Evolutionary conservation across 2,888 invertebrate species (phyloP), one percentile per base, ranked within the genome.

Genomic region (Gymnosoma rotundatum): DNA sequence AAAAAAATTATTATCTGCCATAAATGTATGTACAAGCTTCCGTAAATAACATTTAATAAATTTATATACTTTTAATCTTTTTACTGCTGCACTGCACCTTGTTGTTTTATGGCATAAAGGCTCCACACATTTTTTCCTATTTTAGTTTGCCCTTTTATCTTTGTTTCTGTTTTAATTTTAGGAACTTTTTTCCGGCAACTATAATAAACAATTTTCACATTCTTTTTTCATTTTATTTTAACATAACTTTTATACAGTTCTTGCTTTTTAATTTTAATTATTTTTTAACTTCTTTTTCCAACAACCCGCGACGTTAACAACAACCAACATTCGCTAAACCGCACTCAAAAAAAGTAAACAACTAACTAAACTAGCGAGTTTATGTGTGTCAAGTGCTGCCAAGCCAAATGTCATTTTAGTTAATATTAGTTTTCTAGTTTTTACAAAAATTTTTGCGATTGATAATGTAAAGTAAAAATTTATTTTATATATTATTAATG

Each of bases 311-410:
- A 83, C 69, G 58, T 70, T 67, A 66, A 66, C 58, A 58, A 82
- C 81, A 70, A 66, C 70, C 63, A 70, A 72, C 82, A 64, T 18
- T 78, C 66, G 36, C 38, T 48, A 66, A 21, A 72, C 82, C 72
- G 72, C 76, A 82, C 76, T 76, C 58, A 66, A 72, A 76, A 74
- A 58, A 66, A 76, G 76, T 82, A 82, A 82, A 76, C 82, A 82
- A 82, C 82, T 66, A 82, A 76, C 69, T 54, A 70, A 36, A 75
- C 54, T 18, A 78, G 58, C 75, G 81, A 75, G 64, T 78, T 48
- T 36, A n/a, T 45, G 36, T 21, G 50, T 3, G 10, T 9, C 20
- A 70, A 72, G 70, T 58, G 70, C 50, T 76, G 56, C 48, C 72
- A 50, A 42, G 12, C 42, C 12, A 25, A 42, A 42, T 52, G 2